These are phyloP conservation scores for Nycteola revayana DNA, from an alignment of 2,888 invertebrate genomes.

Conservation along the genomic window DNA sequence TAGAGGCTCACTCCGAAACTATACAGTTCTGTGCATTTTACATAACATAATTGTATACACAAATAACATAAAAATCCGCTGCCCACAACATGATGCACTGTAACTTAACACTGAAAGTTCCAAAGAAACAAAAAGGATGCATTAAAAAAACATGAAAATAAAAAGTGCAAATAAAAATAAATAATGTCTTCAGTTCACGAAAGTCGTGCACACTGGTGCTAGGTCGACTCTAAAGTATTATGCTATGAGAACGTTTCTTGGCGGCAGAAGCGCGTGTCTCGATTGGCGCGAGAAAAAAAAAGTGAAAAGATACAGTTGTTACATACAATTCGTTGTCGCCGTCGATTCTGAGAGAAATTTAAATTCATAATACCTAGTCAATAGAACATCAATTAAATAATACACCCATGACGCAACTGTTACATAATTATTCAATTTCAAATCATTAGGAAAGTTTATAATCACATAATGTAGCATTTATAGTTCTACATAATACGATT, in stretches of 20 bases:
- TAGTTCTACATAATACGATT: neutral
- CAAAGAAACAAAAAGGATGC: slow-evolving; percentile 67
- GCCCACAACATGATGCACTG: slow-evolving; percentile 74
- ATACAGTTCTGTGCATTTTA: slow-evolving; percentile 74
- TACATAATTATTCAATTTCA: slow-evolving; percentile 24
- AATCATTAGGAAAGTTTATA: slow-evolving; percentile 22
- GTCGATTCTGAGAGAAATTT: slow-evolving; percentile 62
- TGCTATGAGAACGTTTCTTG: slow-evolving; percentile 47
- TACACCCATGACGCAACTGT: slow-evolving; percentile 32
- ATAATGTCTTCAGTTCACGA: slow-evolving; percentile 32
- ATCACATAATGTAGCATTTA: neutral
- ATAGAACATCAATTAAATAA: slow-evolving; percentile 51
- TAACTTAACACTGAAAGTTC: slow-evolving; percentile 73
- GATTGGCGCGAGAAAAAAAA: slow-evolving; percentile 70
- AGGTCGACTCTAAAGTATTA: slow-evolving; percentile 46
- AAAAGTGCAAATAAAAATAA: slow-evolving; percentile 43
- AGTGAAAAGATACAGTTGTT: slow-evolving; percentile 69
- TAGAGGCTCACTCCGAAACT: slow-evolving; percentile 66
- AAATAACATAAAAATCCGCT: slow-evolving; percentile 67
- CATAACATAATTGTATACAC: slow-evolving; percentile 64
- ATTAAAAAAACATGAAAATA: slow-evolving; percentile 48
- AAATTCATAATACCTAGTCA: slow-evolving; percentile 50
- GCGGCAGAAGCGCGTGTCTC: slow-evolving; percentile 62
- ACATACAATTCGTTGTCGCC: slow-evolving; percentile 47
- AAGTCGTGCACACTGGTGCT: slow-evolving; percentile 42